Base-by-base conservation (phyloP, 1,140 invertebrate genomes). In the Calliphora vicina region DNA sequence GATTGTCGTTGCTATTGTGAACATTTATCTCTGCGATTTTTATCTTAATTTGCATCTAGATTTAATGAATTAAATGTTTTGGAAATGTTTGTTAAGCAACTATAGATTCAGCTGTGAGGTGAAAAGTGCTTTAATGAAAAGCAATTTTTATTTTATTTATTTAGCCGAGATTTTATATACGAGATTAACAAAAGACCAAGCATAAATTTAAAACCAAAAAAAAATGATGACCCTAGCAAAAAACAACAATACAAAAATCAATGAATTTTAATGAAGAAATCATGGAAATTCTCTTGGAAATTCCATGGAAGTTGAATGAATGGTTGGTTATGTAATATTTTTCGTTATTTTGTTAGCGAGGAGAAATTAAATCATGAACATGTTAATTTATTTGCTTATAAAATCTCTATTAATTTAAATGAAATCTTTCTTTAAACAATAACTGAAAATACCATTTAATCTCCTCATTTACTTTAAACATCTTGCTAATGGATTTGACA, bases 11-110 rank as follows among this genome's bases (percentile, higher is more conserved):
- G 45, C 2, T 17, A n/a, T 50, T 50, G 4, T 6, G 12, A 50
- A 50, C n/a, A 67, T 67, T 67, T 67, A 67, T 67, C 61, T 67
- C n/a, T 67, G 15, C 0, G 0, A 17, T 67, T 67, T 6, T 27
- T 83, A 83, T 83, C 82, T 83, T 61, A 83, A 83, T 83, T 83
- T 83, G 74, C 82, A 83, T 83, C 82, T 80, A 9, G 61, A 72
- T 71, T 80, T 80, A 80, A 83, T 83, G 82, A 83, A 25, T 42
- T 23, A 50, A 83, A n/a, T 80, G 74, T 35, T 76, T 82, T 57
- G 35, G 81, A 61, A 61, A 67, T 81, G 17, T 67, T 45, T 61
- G 20, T 42, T 2, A 26, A 27, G 43, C 13, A 81, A 27, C 23
- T 26, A 27, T 61, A 50, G 35, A n/a, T 76, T 35, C n/a, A 35